A percentile compares a stretch with the other conserved stretches of the same genome.
Conservation (phyloP, 2,888 invertebrate species). For the Acanthosepion pharaonis region DNA sequence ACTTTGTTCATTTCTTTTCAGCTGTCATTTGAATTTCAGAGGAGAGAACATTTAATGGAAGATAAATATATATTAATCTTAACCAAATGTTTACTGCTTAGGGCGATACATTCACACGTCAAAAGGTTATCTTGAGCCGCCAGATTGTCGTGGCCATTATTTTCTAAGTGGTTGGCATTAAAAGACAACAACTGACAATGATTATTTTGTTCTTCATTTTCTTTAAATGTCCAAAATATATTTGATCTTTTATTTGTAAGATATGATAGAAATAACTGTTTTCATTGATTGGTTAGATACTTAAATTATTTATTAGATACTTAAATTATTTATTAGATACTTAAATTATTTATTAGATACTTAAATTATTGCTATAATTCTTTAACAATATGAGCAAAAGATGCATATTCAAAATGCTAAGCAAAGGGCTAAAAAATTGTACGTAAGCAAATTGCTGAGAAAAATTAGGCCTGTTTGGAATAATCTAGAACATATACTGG, state of each 20-base stretch:
- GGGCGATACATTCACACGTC: not conserved
- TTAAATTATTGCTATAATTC: no score
- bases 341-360: no score
- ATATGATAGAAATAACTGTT: no score
- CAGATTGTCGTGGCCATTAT: constrained; percentile 2
- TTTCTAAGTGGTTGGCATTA: not conserved
- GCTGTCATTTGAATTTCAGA: not conserved
- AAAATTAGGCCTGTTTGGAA: no score
- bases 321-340: no score
- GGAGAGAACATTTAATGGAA: not conserved
- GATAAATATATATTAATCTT: not conserved
- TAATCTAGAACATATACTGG: no score
- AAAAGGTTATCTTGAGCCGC: not conserved
- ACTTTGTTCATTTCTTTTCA: not conserved
- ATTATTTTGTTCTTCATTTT: not conserved
- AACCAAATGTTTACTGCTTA: not conserved
- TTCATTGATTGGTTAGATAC: not conserved
- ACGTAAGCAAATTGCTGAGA: no score
- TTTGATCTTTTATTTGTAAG: no score
- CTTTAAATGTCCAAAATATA: no score
- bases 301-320: not conserved
- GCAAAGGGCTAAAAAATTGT: no score
- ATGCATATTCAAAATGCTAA: no score
- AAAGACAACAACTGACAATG: not conserved
- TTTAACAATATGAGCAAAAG: no score